Percentiles rank a stretch among this genome's conserved stretches.
phyloP scores from a whole-genome alignment of 1,140 invertebrate species.

The Drosophila tristis region DNA sequence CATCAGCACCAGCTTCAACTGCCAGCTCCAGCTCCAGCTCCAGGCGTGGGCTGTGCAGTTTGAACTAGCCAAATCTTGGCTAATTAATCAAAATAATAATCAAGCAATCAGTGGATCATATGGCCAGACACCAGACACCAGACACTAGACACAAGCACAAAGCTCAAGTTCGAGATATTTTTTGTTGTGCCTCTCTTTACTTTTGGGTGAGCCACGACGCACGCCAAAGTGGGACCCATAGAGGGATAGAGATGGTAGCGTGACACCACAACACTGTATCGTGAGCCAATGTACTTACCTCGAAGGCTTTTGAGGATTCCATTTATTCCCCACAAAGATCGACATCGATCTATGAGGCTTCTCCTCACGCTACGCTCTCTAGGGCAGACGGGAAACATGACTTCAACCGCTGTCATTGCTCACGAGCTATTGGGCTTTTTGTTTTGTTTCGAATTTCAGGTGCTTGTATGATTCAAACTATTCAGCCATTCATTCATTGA shows the following conservation, averaged over 20 bases:
- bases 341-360: background rate
- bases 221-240: conserved; percentile 65
- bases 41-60: conserved; percentile 77
- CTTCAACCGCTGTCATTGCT: conserved; percentile 80
- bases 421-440: conserved; percentile 65
- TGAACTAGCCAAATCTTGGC: conserved; percentile 82
- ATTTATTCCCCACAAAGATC: background rate
- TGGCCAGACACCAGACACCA: conserved; percentile 58
- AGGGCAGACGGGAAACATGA: conserved; percentile 51
- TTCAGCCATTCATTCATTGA: conserved; percentile 66
- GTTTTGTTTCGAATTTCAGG: conserved; percentile 80
- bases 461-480: conserved; percentile 77
- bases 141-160: conserved; percentile 42
- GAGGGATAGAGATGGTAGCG: conserved; percentile 30
- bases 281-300: no score
- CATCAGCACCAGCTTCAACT: conserved; percentile 21
- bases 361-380: conserved; percentile 16
- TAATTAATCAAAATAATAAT: conserved; percentile 83
- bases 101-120: conserved; percentile 82
- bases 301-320: background rate
- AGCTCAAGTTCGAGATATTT: conserved; percentile 27
- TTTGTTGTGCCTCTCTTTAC: conserved; percentile 10
- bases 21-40: conserved; percentile 47
- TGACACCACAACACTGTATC: background rate
- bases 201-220: conserved; percentile 72